Evolutionary conservation across 35 echinoderm and acorn worm species (phyloP).

Genomic region (Stichopus chloronotus): DNA sequence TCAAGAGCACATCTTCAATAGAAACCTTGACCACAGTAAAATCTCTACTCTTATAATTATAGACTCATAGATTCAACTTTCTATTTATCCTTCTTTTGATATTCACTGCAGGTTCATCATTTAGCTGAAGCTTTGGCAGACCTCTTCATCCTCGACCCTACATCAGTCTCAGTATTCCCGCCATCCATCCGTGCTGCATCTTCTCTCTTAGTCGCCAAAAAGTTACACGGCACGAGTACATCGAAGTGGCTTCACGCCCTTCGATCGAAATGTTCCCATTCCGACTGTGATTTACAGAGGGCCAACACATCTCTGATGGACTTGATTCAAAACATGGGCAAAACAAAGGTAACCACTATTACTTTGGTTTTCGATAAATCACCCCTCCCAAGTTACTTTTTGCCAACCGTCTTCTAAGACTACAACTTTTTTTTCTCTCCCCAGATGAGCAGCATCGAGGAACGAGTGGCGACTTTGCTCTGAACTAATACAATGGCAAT

Average conservation of each 20-base stretch:
- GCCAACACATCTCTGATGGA: neutral
- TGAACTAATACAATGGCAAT: neutral
- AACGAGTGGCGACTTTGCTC: neutral
- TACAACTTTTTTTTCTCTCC: neutral
- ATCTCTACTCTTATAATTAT: neutral
- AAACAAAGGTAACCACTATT: neutral
- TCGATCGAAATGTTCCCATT: neutral
- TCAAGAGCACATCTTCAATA: neutral
- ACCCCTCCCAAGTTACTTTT: too few species aligned
- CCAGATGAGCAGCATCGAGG: neutral
- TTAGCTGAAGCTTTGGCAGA: neutral
- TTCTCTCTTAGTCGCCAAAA: neutral
- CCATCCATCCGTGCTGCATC: slow-evolving; percentile 31
- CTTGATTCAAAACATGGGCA: neutral
- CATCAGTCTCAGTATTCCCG: neutral
- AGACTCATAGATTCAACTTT: neutral
- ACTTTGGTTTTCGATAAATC: too few species aligned
- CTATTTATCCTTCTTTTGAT: neutral
- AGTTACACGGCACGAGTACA: neutral
- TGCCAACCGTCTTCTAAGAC: too few species aligned
- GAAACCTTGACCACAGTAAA: too few species aligned
- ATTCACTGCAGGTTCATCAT: neutral
- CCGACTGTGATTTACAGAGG: neutral
- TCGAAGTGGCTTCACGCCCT: neutral
- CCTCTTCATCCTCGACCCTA: slow-evolving; percentile 10